Conservation (phyloP, 2,113 vertebrate species). For the Murina feae region DNA sequence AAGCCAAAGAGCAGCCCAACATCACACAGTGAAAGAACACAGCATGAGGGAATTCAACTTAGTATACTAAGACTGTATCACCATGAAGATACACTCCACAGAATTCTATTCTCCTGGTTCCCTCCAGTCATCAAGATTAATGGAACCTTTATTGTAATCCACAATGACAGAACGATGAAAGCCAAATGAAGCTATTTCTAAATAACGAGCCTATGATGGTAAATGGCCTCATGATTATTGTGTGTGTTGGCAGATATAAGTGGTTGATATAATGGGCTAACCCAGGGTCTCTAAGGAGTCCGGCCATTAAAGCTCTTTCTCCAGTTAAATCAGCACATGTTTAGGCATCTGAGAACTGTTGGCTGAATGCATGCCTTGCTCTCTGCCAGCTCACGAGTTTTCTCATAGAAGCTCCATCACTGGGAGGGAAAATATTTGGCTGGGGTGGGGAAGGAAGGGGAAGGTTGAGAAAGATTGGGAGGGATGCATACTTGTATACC, state of each 20-base stretch:
- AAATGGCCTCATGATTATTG: conserved; percentile 63
- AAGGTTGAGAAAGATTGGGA: not conserved
- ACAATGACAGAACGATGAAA: conserved; percentile 44
- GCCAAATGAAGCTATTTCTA: conserved; percentile 60
- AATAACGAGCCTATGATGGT: conserved; percentile 48
- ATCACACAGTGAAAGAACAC: not conserved
- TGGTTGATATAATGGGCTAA: conserved; percentile 47
- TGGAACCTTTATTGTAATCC: not conserved
- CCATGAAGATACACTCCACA: not conserved
- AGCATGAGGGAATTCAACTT: not conserved
- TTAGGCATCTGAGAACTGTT: conserved; percentile 38
- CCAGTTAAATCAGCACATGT: conserved; percentile 56
- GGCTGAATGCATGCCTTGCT: conserved; percentile 2
- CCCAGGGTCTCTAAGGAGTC: conserved; percentile 20
- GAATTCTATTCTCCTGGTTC: conserved; percentile 15
- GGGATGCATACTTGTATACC: not conserved
- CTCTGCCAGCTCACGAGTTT: not conserved
- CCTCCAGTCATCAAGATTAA: conserved; percentile 6
- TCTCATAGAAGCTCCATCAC: conserved; percentile 36
- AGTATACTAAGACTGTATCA: not conserved
- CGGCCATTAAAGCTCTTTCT: conserved; percentile 45
- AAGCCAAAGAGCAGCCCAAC: not conserved
- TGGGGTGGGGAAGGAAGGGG: not conserved
- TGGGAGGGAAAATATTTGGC: conserved; percentile 51
- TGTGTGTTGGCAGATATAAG: conserved; percentile 34